Evolutionary conservation across 2,888 invertebrate species (phyloP).

Genomic region (Meiosimyza platycephala): DNA sequence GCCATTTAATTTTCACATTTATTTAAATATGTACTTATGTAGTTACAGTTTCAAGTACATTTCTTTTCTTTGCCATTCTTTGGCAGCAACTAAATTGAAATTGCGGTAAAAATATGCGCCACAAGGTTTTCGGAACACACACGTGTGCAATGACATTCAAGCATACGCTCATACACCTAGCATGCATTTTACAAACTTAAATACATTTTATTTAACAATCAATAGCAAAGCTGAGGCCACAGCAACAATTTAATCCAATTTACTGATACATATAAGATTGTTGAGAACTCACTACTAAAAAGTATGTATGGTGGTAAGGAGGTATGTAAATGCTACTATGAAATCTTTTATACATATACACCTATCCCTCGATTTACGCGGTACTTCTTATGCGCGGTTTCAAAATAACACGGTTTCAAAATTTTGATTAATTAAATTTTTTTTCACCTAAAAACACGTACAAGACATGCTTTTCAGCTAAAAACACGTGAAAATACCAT

Average conservation of each 20-base stretch:
- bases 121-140: not conserved
- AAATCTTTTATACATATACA: too few relatives aligned
- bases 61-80: not conserved
- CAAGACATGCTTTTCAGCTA: too few relatives aligned
- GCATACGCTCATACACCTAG: not conserved
- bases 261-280: not conserved
- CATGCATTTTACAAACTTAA: not conserved
- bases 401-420: too few relatives aligned
- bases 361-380: too few relatives aligned
- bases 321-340: too few relatives aligned
- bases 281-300: too few relatives aligned
- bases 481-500: too few relatives aligned
- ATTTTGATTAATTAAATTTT: too few relatives aligned
- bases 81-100: not conserved
- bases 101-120: constrained; percentile 5
- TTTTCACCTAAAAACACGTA: too few relatives aligned
- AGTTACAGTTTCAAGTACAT: not conserved
- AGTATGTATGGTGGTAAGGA: too few relatives aligned
- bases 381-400: too few relatives aligned
- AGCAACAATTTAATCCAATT: constrained; percentile 31
- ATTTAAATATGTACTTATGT: not conserved
- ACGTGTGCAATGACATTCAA: not conserved
- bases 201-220: constrained; percentile 19
- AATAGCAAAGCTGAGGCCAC: constrained; percentile 22
- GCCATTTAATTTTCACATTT: too few relatives aligned